Evolutionary conservation across 2,797 vertebrate species (phyloP).

Genomic region (Jordanella pulchra): DNA sequence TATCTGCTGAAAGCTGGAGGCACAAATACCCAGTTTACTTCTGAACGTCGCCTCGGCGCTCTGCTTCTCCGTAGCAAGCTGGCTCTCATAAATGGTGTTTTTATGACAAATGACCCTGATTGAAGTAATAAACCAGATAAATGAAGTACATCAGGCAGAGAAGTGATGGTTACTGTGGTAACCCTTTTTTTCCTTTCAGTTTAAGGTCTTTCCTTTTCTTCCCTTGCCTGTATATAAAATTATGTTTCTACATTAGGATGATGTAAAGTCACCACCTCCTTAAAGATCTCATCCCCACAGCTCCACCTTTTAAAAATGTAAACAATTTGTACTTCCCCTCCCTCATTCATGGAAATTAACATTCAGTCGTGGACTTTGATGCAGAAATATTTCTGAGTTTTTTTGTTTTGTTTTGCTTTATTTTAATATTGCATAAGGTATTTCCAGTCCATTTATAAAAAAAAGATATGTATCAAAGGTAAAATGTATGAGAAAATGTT

Average conservation of each 20-base stretch:
- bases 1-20: slow-evolving; percentile 51
- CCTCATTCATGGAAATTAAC: slow-evolving; percentile 46
- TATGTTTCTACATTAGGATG: slow-evolving; percentile 69
- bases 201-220: slow-evolving; percentile 15
- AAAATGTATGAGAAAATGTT: slow-evolving; percentile 70
- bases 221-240: slow-evolving; percentile 64
- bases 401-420: slow-evolving; percentile 70
- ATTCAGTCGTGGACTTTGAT: slow-evolving; percentile 55
- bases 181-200: slow-evolving; percentile 28
- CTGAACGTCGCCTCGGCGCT: slow-evolving; percentile 50
- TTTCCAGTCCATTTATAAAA: slow-evolving; percentile 72
- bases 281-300: slow-evolving; percentile 58
- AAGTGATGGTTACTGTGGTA: slow-evolving; percentile 46
- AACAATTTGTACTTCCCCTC: slow-evolving; percentile 55
- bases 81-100: slow-evolving; percentile 43
- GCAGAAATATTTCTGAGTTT: slow-evolving; percentile 46
- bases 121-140: slow-evolving; percentile 42
- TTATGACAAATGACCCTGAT: slow-evolving; percentile 31
- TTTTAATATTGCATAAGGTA: slow-evolving; percentile 72
- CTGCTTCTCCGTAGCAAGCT: slow-evolving; percentile 49
- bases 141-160: slow-evolving; percentile 28
- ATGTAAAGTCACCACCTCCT: slow-evolving; percentile 62
- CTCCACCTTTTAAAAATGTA: slow-evolving; percentile 41
- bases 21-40: slow-evolving; percentile 47
- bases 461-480: slow-evolving; percentile 64